Conservation (phyloP, 2,797 vertebrate species). For the Hephaestus fuliginosus region DNA sequence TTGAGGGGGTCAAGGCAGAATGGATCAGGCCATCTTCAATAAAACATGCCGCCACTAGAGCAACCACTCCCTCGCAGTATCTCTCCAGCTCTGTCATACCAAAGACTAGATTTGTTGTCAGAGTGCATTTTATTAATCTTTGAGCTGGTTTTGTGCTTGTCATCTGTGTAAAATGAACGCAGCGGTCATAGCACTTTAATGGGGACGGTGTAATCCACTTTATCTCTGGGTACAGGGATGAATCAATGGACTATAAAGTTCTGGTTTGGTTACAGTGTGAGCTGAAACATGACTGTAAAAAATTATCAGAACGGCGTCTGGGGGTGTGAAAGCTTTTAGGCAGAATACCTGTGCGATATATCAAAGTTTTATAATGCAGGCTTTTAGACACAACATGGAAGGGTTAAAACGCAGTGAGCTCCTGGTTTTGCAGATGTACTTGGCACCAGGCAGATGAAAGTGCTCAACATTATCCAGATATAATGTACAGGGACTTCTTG, state of each 20-base stretch:
- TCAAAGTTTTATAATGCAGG: constrained; percentile 39
- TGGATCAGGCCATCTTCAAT: constrained; percentile 73
- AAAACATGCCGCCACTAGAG: constrained; percentile 74
- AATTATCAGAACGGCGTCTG: not conserved
- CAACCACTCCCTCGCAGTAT: constrained; percentile 6
- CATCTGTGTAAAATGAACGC: constrained; percentile 40
- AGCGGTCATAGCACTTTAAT: constrained; percentile 55
- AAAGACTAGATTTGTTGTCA: constrained; percentile 51
- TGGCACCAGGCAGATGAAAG: constrained; percentile 5
- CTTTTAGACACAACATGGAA: constrained; percentile 30
- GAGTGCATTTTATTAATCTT: constrained; percentile 57
- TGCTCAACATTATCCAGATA: constrained; percentile 1
- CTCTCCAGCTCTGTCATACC: constrained; percentile 18
- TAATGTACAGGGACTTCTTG: not conserved
- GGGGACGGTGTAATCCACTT: constrained; percentile 58
- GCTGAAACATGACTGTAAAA: constrained; percentile 37
- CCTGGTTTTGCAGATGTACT: not conserved
- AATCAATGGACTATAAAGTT: constrained; percentile 66
- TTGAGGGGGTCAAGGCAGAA: constrained; percentile 66
- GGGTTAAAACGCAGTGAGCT: not conserved
- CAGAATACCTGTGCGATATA: constrained; percentile 16
- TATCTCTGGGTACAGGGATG: constrained; percentile 36
- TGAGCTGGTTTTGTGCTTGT: constrained; percentile 33
- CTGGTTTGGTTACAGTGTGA: constrained; percentile 40
- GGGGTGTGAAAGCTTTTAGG: constrained; percentile 48